Evolutionary conservation across 2,113 vertebrate genomes (phyloP), one percentile per base, ranked within the genome.

Genomic region (Gavialis gangeticus): DNA sequence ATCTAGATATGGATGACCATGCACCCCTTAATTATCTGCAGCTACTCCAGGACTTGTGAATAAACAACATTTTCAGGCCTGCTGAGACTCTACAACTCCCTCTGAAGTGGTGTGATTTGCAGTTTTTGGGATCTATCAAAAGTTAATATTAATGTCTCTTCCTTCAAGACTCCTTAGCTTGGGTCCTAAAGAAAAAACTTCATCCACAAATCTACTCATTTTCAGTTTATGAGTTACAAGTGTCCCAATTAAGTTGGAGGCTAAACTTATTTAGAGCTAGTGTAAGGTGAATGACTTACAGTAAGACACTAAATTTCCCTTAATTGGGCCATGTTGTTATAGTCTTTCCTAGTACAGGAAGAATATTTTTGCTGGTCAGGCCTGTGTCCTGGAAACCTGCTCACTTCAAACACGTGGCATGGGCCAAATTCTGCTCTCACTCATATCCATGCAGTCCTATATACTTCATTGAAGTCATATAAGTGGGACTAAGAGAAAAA

Each of bases 141-240:
- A 28, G 22, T 67, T 58, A 92, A 63, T 28, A 76, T 0, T 24
- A 60, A 76, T 34, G 64, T 58, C 69, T 71, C 34, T 12, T 6
- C 37, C 34, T 55, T 83, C 84, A 76, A 56, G 64, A 75, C 27
- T 46, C 84, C 64, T 86, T 3, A 84, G 62, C 67, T 88, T 56
- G 58, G 10, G 46, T 94, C 93, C 85, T 85, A 92, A 79, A 58
- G 92, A 30, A 95, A 34, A 96, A 93, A 58, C 60, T 79, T 64
- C 75, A 34, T 54, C 63, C 75, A 2, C 28, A 89, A 83, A 64
- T n/a, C 28, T 46, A 46, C 46, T 94, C 80, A 75, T 56, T 79
- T 84, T 58, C 3, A 1, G 84, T 90, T 87, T 12, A 46, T 46
- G 12, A 37, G 22, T 30, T 24, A 37, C 30, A 46, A 69, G 46